Percentiles rank a stretch among this genome's conserved stretches.
Evolutionary conservation across 2,888 invertebrate species (phyloP).

Genomic region (Cylloceria caligata): DNA sequence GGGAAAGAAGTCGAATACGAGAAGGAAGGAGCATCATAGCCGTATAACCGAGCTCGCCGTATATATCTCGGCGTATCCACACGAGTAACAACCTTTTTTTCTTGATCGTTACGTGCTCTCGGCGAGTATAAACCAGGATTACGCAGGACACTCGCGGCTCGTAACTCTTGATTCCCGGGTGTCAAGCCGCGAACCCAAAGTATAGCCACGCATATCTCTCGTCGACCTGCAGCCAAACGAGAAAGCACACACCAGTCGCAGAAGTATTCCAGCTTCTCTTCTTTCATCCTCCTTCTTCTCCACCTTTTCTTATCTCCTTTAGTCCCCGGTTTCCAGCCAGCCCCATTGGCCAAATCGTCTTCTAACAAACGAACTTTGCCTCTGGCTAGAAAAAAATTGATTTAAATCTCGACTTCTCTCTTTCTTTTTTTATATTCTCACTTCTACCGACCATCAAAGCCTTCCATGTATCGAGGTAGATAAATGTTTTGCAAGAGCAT

Average conservation of each 20-base stretch:
- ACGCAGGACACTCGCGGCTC: constrained; percentile 76
- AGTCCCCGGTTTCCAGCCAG: not conserved
- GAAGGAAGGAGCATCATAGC: constrained; percentile 41
- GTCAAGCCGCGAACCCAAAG: constrained; percentile 54
- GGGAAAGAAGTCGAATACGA: not conserved
- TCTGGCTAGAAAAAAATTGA: constrained; percentile 54
- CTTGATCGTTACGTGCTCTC: constrained; percentile 70
- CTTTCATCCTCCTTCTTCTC: constrained; percentile 1
- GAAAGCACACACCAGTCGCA: constrained; percentile 24
- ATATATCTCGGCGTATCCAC: constrained; percentile 34
- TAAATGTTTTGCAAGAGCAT: constrained; percentile 41
- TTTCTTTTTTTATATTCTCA: not conserved
- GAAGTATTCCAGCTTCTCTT: constrained; percentile 35
- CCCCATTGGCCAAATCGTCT: constrained; percentile 21
- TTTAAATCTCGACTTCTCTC: constrained; percentile 62
- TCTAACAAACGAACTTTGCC: constrained; percentile 55
- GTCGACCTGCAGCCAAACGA: constrained; percentile 33
- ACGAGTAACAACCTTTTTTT: constrained; percentile 46
- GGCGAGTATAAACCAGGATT: constrained; percentile 80
- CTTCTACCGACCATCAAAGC: constrained; percentile 17
- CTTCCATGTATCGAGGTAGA: constrained; percentile 51
- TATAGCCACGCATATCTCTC: constrained; percentile 17
- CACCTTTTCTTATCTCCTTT: constrained; percentile 14
- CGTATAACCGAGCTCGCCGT: constrained; percentile 5
- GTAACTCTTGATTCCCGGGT: constrained; percentile 75